Base-by-base conservation (phyloP, 2,888 invertebrate species). In the Machimus atricapillus region DNA sequence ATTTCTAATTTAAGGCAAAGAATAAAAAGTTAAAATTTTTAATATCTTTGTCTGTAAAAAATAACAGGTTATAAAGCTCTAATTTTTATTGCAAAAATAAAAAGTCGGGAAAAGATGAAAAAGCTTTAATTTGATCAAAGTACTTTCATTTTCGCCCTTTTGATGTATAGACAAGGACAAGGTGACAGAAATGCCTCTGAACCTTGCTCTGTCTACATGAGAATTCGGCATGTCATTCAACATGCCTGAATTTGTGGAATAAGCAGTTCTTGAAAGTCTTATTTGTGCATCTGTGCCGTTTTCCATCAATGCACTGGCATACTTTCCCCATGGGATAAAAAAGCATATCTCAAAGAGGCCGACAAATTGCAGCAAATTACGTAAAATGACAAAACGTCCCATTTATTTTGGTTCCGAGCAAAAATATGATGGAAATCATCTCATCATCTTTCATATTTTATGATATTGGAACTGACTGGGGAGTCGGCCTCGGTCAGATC, bases 281-380 rank as follows among this genome's bases (percentile, higher is more conserved):
- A 40, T 19, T 37, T 16, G 77, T 40, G 77, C 34, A 19, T 37
- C 34, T 40, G 19, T 77, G 66, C 66, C 23, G 56, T 56, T 81
- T 56, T 81, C 19, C 31, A 81, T 43, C 34, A 52, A 52, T 79
- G 27, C 81, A 31, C 16, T 78, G 81, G 46, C 81, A 81, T 56
- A 81, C 81, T 81, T 81, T 81, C 81, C 27, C 81, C 46, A 9
- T n/a, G 14, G 81, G n/a, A n/a, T 31, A 8, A 52, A 16, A 81
- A 19, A 31, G 56, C n/a, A 81, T 56, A 56, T 81, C 27, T 81
- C 56, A 81, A 81, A 81, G 81, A 81, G n/a, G 58, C 81, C 81
- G 81, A 81, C 81, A 81, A 56, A 81, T 81, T 81, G 81, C 81
- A 81, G 81, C 23, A 81, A 81, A 81, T 81, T 81, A 81, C 46